Percentiles rank a stretch among this genome's conserved stretches.
Conservation (phyloP, 2,797 vertebrate species). For the Phaenicophaeus curvirostris region DNA sequence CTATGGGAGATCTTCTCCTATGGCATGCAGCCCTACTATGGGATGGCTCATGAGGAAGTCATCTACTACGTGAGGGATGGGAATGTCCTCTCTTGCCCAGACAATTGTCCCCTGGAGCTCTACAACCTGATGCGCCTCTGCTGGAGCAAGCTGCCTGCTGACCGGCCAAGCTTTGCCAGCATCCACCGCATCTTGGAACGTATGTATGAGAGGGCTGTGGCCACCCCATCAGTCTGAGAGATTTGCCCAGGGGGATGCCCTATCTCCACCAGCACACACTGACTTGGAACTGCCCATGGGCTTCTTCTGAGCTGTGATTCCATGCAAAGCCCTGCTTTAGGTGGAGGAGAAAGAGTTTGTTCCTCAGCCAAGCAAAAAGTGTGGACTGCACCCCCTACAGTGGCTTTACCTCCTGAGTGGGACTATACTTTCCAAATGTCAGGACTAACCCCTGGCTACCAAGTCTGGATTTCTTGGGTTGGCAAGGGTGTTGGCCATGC, state of each 20-base stretch:
- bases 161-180: constrained; percentile 91
- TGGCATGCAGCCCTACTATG: constrained; percentile 97
- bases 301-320: background rate
- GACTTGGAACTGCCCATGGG: rapidly evolving
- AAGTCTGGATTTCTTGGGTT: background rate
- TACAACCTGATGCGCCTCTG: constrained; percentile 98
- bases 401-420: background rate
- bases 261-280: background rate
- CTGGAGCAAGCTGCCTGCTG: constrained; percentile 90
- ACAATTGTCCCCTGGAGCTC: constrained; percentile 91
- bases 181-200: constrained; percentile 94
- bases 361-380: background rate
- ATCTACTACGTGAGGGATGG: constrained; percentile 97
- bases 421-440: background rate
- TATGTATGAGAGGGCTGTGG: constrained; percentile 85
- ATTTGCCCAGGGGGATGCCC: rapidly evolving
- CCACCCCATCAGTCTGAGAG: constrained; percentile 48
- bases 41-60: constrained; percentile 98
- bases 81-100: constrained; percentile 90
- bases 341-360: background rate
- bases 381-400: rapidly evolving
- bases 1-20: constrained; percentile 98
- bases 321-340: background rate
- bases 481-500: background rate
- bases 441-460: background rate